Base-by-base conservation (phyloP, 1,140 invertebrate species). In the Drosophila serrata region DNA sequence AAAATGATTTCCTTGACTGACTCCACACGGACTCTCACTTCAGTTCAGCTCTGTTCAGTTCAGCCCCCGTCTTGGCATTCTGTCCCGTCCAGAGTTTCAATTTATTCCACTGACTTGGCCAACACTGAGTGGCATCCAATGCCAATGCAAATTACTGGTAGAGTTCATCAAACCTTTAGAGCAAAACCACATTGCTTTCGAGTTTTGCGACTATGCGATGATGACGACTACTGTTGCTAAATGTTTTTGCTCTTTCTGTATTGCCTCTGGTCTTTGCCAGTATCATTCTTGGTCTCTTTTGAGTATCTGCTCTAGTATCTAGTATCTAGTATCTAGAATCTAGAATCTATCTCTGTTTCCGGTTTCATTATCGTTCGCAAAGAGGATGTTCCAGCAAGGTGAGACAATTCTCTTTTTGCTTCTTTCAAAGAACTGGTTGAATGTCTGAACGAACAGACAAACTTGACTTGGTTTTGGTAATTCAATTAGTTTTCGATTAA, bases 1-100 rank as follows among this genome's bases (percentile, higher is more conserved):
- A 87, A 87, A 81, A 79, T 76, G 75, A 87, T 87, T 87, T 86
- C 61, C 62, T 57, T 58, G 53, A 76, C 74, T 75, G 53, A 60
- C 27, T 45, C 68, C 27, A 42, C 40, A n/a, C 40, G 27, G 57
- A 49, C 57, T 63, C 59, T 62, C 65, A 59, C 61, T 40, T 43
- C 6, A n/a, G n/a, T n/a, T n/a, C n/a, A n/a, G n/a, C n/a, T n/a
- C n/a, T n/a, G n/a, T n/a, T n/a, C n/a, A n/a, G n/a, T n/a, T n/a
- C n/a, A n/a, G n/a, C n/a, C n/a, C n/a, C n/a, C n/a, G n/a, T n/a
- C n/a, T n/a, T n/a, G n/a, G n/a, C n/a, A n/a, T n/a, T n/a, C n/a
- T n/a, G n/a, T n/a, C 39, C 48, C 42, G 19, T 58, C 51, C 22
- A 27, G 22, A 46, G 62, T 80, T 82, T 82, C 68, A 82, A 82